phyloP scores from a whole-genome alignment of 2,888 invertebrate genomes.

The Melanotus villosus region DNA sequence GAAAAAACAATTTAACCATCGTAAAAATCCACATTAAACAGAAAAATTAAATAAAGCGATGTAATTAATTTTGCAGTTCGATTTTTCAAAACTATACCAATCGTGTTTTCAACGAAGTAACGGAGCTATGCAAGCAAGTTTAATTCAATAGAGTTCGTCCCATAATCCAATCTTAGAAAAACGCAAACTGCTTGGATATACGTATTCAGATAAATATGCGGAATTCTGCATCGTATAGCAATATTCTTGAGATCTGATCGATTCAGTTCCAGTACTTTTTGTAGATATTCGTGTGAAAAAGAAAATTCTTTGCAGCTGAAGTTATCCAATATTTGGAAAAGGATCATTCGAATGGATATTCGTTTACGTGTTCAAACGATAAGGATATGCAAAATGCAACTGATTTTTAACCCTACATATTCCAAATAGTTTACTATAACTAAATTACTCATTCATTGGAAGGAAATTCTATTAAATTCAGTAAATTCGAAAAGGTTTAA shows the following conservation, averaged over 20 bases:
- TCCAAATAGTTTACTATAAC: too few species aligned
- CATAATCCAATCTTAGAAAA: constrained; percentile 30
- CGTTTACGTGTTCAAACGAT: not conserved
- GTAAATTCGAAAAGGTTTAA: too few species aligned
- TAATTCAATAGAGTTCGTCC: constrained; percentile 7
- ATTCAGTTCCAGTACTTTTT: constrained; percentile 37
- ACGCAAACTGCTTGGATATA: constrained; percentile 21
- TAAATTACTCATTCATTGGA: too few species aligned
- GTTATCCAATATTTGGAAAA: constrained; percentile 35
- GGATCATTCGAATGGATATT: constrained; percentile 24
- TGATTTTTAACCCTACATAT: too few species aligned
- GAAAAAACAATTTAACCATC: too few species aligned
- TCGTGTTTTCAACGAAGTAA: too few species aligned
- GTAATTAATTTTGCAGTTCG: too few species aligned
- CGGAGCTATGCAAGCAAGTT: not conserved
- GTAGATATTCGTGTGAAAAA: constrained; percentile 47
- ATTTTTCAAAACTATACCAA: too few species aligned
- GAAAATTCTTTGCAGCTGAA: constrained; percentile 44
- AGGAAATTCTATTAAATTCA: too few species aligned
- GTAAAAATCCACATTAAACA: too few species aligned
- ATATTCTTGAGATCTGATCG: constrained; percentile 29
- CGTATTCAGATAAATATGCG: constrained; percentile 39
- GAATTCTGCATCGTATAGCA: constrained; percentile 34
- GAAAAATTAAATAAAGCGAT: too few species aligned
- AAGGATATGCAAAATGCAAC: not conserved